Conservation (phyloP, 2,797 vertebrate genomes). For the Varecia variegata region DNA sequence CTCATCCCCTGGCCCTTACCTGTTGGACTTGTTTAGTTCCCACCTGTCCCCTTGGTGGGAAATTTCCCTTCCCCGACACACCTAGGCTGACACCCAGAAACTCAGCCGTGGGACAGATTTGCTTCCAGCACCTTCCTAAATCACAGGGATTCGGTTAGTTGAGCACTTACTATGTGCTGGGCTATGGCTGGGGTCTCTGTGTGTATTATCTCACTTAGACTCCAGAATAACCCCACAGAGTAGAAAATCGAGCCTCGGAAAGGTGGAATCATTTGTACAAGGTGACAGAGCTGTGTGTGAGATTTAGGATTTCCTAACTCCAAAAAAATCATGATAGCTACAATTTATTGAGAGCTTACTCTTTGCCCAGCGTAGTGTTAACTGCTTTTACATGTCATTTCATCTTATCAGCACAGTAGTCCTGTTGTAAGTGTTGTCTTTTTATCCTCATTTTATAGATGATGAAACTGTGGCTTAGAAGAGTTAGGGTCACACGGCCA, state of each 20-base stretch:
- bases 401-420: background rate
- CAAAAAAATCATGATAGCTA: background rate
- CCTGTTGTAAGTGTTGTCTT: background rate
- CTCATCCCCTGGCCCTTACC: background rate
- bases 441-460: background rate
- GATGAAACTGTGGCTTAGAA: background rate
- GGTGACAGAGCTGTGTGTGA: background rate
- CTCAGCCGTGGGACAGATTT: background rate
- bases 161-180: background rate
- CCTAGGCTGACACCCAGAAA: background rate
- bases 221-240: background rate
- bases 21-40: background rate
- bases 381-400: background rate
- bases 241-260: background rate
- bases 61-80: background rate
- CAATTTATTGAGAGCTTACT: background rate
- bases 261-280: background rate
- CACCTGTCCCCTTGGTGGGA: background rate
- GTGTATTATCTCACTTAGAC: background rate
- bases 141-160: background rate
- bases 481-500: background rate
- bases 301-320: background rate
- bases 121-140: background rate
- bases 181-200: background rate
- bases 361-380: background rate